Evolutionary conservation across 2,113 vertebrate species (phyloP).

Genomic region (Asarcornis scutulata): DNA sequence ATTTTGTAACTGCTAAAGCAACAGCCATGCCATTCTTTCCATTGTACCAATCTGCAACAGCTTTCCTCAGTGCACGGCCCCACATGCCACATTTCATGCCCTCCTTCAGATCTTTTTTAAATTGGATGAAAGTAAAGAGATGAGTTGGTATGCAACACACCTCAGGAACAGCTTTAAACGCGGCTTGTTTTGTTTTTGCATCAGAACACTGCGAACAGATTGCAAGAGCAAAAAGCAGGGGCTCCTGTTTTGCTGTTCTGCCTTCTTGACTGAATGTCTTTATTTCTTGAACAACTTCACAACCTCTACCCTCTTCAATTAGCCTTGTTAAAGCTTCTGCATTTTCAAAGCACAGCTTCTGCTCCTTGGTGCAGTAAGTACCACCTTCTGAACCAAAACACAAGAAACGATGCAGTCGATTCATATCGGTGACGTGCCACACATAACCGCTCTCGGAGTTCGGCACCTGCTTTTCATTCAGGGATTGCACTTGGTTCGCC

Average conservation of each 20-base stretch:
- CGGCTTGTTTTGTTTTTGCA: conserved; percentile 86
- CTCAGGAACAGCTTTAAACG: conserved; percentile 88
- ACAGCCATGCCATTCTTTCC: conserved; percentile 86
- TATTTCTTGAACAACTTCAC: conserved; percentile 89
- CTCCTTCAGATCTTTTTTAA: conserved; percentile 92
- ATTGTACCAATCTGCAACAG: conserved; percentile 94
- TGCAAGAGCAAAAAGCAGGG: conserved; percentile 88
- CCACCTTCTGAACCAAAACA: conserved; percentile 89
- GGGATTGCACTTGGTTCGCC: conserved; percentile 15
- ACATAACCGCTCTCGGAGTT: conserved; percentile 57
- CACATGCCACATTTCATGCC: conserved; percentile 94
- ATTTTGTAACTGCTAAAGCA: conserved; percentile 89
- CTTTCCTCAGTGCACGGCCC: conserved; percentile 93
- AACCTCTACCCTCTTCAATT: conserved; percentile 87
- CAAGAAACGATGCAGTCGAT: conserved; percentile 86
- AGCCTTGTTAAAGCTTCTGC: conserved; percentile 82
- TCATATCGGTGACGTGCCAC: conserved; percentile 81
- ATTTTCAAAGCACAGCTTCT: conserved; percentile 75
- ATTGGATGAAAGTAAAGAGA: conserved; percentile 92
- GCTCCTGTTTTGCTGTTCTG: conserved; percentile 77
- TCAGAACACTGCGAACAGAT: conserved; percentile 91
- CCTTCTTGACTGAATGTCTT: conserved; percentile 83
- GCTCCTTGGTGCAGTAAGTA: conserved; percentile 83
- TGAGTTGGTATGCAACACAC: conserved; percentile 86
- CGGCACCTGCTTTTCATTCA: conserved; percentile 62